Evolutionary conservation across 2,113 vertebrate species (phyloP).

Genomic region (Ceyx melanurus): DNA sequence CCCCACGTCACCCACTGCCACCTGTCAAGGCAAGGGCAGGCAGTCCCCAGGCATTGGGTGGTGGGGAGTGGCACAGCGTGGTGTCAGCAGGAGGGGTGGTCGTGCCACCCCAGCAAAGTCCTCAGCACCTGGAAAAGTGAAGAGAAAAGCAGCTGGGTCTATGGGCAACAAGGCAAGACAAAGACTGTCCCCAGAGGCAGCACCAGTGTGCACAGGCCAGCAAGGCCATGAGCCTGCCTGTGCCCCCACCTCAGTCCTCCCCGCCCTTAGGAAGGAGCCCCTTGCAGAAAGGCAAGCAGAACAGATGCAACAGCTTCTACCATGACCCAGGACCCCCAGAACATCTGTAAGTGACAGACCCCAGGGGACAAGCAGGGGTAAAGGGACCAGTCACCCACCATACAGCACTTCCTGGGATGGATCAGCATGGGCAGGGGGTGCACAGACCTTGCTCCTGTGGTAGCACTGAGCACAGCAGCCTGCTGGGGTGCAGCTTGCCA

Average conservation of each 20-base stretch:
- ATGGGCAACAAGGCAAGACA: fast-evolving
- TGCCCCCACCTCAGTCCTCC: background rate
- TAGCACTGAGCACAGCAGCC: background rate
- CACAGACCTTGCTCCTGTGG: background rate
- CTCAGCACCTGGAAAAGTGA: background rate
- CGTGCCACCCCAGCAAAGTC: background rate
- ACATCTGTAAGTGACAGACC: background rate
- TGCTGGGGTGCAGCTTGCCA: background rate
- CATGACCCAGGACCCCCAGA: background rate
- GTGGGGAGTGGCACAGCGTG: background rate
- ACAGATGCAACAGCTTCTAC: background rate
- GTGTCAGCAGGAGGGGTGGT: background rate
- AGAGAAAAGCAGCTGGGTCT: background rate
- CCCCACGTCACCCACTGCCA: background rate
- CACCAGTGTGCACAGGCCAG: fast-evolving
- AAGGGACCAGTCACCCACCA: fast-evolving
- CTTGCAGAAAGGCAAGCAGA: background rate
- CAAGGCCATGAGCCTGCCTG: background rate
- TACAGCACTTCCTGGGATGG: fast-evolving
- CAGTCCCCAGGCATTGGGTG: background rate
- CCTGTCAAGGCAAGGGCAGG: background rate
- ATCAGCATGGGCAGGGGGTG: fast-evolving
- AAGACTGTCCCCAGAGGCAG: background rate
- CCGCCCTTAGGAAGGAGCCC: background rate
- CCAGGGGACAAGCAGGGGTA: background rate